phyloP scores from a whole-genome alignment of 53 echinoderm and acorn worm genomes.

The Zoroaster sp. region DNA sequence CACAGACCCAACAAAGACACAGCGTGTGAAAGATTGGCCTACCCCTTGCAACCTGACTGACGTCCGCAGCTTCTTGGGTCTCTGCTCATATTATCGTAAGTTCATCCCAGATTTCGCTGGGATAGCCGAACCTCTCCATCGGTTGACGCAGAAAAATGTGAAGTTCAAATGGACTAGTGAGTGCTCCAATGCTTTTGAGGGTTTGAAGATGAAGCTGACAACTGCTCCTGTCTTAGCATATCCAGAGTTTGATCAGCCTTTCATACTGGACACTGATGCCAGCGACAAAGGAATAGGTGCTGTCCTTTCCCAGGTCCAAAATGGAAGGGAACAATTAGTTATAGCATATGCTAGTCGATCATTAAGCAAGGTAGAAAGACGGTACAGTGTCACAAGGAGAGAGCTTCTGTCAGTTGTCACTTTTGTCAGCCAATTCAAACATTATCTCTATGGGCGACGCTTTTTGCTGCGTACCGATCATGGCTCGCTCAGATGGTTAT shows the following conservation, averaged over 20 bases:
- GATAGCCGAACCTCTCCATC: too few relatives aligned
- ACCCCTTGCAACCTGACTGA: too few relatives aligned
- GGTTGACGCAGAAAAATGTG: too few relatives aligned
- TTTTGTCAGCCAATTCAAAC: background rate
- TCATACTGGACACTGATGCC: background rate
- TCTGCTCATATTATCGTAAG: too few relatives aligned
- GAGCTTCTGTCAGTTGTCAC: background rate
- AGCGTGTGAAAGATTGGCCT: too few relatives aligned
- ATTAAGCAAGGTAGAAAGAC: background rate
- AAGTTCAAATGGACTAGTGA: too few relatives aligned
- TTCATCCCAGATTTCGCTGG: too few relatives aligned
- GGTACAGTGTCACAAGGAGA: background rate
- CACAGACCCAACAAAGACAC: too few relatives aligned
- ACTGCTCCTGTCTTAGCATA: background rate
- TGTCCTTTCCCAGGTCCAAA: background rate
- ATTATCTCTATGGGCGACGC: background rate
- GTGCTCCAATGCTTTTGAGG: too few relatives aligned
- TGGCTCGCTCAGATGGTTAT: background rate
- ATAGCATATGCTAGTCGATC: background rate
- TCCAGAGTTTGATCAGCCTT: background rate
- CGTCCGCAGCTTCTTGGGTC: too few relatives aligned
- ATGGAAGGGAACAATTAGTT: background rate
- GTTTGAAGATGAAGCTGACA: too few relatives aligned
- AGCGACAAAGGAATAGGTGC: background rate
- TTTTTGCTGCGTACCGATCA: background rate